A percentile compares a stretch with the other conserved stretches of the same genome.
Conservation (phyloP, 1,140 invertebrate species). For the Caenorhabditis remanei region DNA sequence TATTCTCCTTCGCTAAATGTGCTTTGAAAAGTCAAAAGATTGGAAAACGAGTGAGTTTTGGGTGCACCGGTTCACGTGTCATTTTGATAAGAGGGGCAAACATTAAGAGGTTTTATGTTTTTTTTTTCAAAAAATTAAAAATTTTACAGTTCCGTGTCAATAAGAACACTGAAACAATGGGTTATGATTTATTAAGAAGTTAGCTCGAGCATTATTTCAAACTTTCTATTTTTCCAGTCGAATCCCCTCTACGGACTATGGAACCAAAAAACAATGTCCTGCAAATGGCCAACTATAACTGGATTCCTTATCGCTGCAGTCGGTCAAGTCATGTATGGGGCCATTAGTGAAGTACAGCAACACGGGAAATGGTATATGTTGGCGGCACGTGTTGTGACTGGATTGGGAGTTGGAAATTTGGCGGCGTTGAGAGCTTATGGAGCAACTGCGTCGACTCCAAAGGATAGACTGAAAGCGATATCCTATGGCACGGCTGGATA, state of each 20-base stretch:
- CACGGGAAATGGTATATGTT: constrained; percentile 64
- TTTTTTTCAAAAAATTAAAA: neutral
- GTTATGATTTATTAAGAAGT: too few species aligned
- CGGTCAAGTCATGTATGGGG: constrained; percentile 60
- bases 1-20: neutral
- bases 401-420: constrained; percentile 52
- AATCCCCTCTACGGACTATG: constrained; percentile 66
- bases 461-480: constrained; percentile 65
- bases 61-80: neutral
- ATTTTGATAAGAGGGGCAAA: neutral
- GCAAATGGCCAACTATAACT: constrained; percentile 54
- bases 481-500: constrained; percentile 66
- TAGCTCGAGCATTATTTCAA: too few species aligned
- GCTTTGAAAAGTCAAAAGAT: constrained; percentile 9
- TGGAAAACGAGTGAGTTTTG: neutral
- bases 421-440: constrained; percentile 59
- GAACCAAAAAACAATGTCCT: constrained; percentile 65
- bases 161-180: neutral
- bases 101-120: neutral
- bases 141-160: neutral
- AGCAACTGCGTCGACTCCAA: constrained; percentile 60
- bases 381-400: constrained; percentile 55
- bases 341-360: constrained; percentile 21
- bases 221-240: constrained; percentile 6
- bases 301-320: constrained; percentile 60